Conservation (phyloP, 2,888 invertebrate genomes). For the Stenichneumon culpator region DNA sequence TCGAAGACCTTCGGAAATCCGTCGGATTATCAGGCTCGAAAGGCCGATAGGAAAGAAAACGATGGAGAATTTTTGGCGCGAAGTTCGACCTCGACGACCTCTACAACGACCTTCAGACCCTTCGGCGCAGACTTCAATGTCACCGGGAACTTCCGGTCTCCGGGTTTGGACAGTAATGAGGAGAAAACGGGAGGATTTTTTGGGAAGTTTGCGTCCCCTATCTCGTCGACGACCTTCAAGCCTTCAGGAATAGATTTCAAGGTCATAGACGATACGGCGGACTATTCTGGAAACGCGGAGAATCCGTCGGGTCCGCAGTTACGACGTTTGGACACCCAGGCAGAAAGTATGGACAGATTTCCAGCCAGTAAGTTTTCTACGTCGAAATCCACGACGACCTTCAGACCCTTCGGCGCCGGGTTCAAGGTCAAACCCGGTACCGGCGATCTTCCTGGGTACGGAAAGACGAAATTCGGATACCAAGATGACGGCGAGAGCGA, state of each 20-base stretch:
- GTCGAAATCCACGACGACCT: conserved; percentile 31
- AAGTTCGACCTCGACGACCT: conserved; percentile 8
- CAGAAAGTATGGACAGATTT: not conserved
- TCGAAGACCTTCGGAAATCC: conserved; percentile 13
- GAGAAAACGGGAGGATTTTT: not conserved
- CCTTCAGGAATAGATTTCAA: not conserved
- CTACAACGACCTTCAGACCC: conserved; percentile 38
- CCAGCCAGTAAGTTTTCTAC: not conserved
- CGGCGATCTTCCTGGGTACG: conserved; percentile 17
- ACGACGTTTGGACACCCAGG: not conserved
- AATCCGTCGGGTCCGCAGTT: not conserved
- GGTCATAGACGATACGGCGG: not conserved
- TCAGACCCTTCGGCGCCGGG: conserved; percentile 28
- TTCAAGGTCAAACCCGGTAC: conserved; percentile 38
- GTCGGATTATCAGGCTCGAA: not conserved
- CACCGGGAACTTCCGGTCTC: conserved; percentile 39
- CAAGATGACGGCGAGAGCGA: not conserved
- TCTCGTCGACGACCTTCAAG: conserved; percentile 14
- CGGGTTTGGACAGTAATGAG: not conserved
- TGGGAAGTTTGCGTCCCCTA: conserved; percentile 6
- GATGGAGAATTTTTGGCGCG: conserved; percentile 3
- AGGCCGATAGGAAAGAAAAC: not conserved
- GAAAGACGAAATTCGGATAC: conserved; percentile 31
- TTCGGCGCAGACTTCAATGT: conserved; percentile 39
- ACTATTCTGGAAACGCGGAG: not conserved